Conservation (phyloP, 2,888 invertebrate genomes). For the Polydrusus pterygomalis region DNA sequence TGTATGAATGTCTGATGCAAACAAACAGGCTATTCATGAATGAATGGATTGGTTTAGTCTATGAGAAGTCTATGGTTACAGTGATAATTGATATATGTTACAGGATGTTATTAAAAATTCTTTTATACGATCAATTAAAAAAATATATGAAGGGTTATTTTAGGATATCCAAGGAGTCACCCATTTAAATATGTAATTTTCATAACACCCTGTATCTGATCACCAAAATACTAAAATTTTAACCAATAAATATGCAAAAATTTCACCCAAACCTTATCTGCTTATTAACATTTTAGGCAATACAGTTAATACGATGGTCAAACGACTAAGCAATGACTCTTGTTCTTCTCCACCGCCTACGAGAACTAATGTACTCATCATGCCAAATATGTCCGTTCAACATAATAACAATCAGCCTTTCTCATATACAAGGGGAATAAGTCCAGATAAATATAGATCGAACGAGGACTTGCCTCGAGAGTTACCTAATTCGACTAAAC, state of each 20-base stretch:
- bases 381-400: constrained; percentile 77
- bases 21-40: too few relatives aligned
- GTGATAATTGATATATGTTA: too few relatives aligned
- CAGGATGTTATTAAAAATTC: too few relatives aligned
- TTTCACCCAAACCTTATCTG: not conserved
- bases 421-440: constrained; percentile 81
- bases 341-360: constrained; percentile 79
- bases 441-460: constrained; percentile 68
- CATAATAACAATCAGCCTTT: constrained; percentile 87
- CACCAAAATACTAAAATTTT: not conserved
- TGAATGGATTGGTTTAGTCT: too few relatives aligned
- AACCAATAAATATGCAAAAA: not conserved
- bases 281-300: constrained; percentile 64
- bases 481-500: constrained; percentile 68
- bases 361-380: constrained; percentile 75
- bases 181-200: too few relatives aligned
- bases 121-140: too few relatives aligned
- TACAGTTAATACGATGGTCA: constrained; percentile 86
- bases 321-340: constrained; percentile 83
- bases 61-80: too few relatives aligned
- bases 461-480: constrained; percentile 63
- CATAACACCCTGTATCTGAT: too few relatives aligned
- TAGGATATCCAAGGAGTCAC: too few relatives aligned
- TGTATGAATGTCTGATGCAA: too few relatives aligned
- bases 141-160: too few relatives aligned